Conservation (phyloP, 2,113 vertebrate genomes). For the Dicaeum eximium region DNA sequence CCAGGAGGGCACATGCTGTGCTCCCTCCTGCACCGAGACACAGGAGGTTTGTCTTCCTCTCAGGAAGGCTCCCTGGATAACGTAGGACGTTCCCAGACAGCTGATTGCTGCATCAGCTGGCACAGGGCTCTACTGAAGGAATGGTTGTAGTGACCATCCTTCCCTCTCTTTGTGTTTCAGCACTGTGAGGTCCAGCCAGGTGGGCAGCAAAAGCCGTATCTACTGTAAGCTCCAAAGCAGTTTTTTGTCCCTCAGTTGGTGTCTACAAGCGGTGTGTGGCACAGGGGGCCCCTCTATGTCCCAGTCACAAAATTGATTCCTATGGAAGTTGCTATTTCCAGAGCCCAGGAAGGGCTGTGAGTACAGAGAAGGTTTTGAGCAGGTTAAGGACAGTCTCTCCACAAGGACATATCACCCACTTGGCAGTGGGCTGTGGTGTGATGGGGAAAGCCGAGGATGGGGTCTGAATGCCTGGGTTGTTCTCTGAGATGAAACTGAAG, state of each 20-base stretch:
- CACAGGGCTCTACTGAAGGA: neutral
- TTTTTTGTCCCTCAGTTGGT: neutral
- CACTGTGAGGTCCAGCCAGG: neutral
- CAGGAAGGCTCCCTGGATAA: neutral
- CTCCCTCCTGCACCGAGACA: neutral
- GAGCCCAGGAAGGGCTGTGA: neutral
- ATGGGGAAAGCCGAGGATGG: neutral
- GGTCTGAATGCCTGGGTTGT: neutral
- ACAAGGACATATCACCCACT: fast-evolving
- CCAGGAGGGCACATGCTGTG: neutral
- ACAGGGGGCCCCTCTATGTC: neutral
- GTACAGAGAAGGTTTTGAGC: neutral
- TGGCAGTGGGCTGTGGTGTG: neutral
- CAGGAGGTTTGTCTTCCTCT: neutral
- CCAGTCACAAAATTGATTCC: neutral
- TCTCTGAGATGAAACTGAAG: neutral
- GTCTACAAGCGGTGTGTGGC: neutral
- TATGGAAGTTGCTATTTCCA: neutral
- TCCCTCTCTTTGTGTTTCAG: neutral
- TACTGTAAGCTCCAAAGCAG: neutral
- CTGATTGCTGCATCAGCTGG: neutral
- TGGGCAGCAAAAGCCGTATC: neutral
- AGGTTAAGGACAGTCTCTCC: neutral
- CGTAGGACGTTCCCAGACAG: neutral
- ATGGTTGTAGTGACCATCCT: fast-evolving